Conservation (phyloP, 2,113 vertebrate species). For the Hemibagrus wyckioides region DNA sequence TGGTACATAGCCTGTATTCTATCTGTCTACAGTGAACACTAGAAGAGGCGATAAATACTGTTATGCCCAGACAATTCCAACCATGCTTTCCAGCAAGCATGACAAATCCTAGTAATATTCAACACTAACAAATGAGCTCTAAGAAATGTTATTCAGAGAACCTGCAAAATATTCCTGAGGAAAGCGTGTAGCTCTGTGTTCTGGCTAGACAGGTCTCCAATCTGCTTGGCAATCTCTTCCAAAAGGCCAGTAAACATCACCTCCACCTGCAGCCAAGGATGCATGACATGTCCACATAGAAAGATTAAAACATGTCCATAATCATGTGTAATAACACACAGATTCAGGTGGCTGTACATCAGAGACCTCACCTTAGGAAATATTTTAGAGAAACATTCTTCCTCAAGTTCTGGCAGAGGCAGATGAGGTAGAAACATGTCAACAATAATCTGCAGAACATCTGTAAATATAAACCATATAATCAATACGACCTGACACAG, state of each 20-base stretch:
- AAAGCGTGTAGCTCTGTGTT: slow-evolving; percentile 77
- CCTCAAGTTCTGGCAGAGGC: slow-evolving; percentile 78
- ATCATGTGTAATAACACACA: background rate
- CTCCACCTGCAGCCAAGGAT: slow-evolving; percentile 71
- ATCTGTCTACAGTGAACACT: background rate
- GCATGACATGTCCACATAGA: slow-evolving; percentile 8
- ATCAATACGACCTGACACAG: background rate
- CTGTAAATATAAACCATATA: slow-evolving; percentile 64
- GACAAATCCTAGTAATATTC: background rate
- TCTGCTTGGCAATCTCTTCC: slow-evolving; percentile 79
- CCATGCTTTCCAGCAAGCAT: background rate
- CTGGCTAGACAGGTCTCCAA: slow-evolving; percentile 82
- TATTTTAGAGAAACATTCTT: slow-evolving; percentile 83
- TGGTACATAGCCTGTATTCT: background rate
- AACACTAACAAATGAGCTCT: background rate
- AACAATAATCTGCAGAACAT: slow-evolving; percentile 83
- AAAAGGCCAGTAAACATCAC: slow-evolving; percentile 83
- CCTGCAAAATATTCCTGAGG: slow-evolving; percentile 50
- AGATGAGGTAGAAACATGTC: slow-evolving; percentile 92
- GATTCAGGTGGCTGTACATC: background rate
- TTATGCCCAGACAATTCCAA: background rate
- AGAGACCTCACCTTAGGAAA: slow-evolving; percentile 84
- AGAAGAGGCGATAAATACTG: background rate
- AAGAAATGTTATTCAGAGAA: background rate
- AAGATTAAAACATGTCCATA: background rate